These are phyloP conservation scores for Pentalonia nigronervosa DNA, from an alignment of 1,140 invertebrate species.

Conservation along the genomic window DNA sequence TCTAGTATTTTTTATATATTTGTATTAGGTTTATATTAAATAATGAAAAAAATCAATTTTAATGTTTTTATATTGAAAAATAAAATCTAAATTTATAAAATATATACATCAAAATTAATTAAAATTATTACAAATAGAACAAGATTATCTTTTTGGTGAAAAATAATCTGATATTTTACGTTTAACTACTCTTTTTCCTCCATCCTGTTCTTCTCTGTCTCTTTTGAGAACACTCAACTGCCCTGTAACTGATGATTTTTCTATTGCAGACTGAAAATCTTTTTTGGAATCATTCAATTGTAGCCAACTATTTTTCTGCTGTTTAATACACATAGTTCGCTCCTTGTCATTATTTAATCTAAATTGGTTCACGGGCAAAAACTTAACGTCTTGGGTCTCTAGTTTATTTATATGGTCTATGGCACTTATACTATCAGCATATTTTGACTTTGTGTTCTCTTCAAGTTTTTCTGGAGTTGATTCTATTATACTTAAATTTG, in stretches of 20 bases:
- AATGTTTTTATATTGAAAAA: slow-evolving; percentile 18
- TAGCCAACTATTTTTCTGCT: slow-evolving; percentile 59
- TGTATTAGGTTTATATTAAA: not conserved
- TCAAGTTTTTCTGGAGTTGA: slow-evolving; percentile 46
- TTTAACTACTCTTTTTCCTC: slow-evolving; percentile 35
- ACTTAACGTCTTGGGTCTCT: slow-evolving; percentile 3
- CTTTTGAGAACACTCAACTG: slow-evolving; percentile 26
- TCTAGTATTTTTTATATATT: slow-evolving; percentile 1
- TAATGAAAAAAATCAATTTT: not conserved
- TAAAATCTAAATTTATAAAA: not conserved
- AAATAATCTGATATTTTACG: slow-evolving; percentile 56
- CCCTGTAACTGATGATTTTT: slow-evolving; percentile 11
- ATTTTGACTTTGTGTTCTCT: not conserved
- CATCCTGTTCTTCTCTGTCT: slow-evolving; percentile 23
- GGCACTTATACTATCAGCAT: not conserved
- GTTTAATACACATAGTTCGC: slow-evolving; percentile 50
- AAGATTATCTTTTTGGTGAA: slow-evolving; percentile 10
- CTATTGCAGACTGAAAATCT: slow-evolving; percentile 51
- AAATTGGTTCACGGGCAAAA: slow-evolving; percentile 52
- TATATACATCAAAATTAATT: not conserved
- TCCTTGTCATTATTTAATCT: slow-evolving; percentile 51
- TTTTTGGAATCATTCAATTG: slow-evolving; percentile 58
- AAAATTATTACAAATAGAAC: not conserved
- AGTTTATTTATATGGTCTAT: not conserved
- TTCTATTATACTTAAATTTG: slow-evolving; percentile 35